These are phyloP conservation scores for Liolophura sinensis DNA, from an alignment of 1,140 invertebrate species.

Conservation along the genomic window DNA sequence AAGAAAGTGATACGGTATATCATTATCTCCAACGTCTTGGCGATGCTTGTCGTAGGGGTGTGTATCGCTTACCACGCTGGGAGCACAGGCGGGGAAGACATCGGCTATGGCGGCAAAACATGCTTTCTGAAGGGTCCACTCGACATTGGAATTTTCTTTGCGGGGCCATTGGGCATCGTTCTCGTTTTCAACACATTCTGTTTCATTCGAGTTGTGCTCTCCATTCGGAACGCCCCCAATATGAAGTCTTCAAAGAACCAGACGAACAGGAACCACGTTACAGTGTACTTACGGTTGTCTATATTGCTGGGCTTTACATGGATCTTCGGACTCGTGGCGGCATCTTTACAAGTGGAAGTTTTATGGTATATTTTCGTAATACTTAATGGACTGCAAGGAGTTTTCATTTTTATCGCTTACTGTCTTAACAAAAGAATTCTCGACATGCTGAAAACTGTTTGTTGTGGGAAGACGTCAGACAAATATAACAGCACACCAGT, in stretches of 20 bases:
- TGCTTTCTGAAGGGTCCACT: conserved; percentile 28
- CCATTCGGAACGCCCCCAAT: conserved; percentile 10
- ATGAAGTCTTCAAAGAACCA: conserved; percentile 7
- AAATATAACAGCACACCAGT: too few relatives aligned
- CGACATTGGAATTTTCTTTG: conserved; percentile 24
- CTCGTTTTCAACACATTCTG: conserved; percentile 25
- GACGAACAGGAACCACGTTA: conserved; percentile 20
- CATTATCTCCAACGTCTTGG: neutral
- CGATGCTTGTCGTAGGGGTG: too few relatives aligned
- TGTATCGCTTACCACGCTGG: too few relatives aligned
- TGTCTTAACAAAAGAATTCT: too few relatives aligned
- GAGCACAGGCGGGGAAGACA: conserved; percentile 6
- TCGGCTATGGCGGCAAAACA: conserved; percentile 27
- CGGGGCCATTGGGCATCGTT: conserved; percentile 26
- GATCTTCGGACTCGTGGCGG: conserved; percentile 31
- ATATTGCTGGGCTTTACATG: conserved; percentile 32
- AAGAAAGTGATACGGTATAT: neutral
- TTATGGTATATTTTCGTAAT: conserved; percentile 64
- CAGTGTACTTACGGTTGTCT: conserved; percentile 33
- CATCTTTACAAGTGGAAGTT: conserved; percentile 32
- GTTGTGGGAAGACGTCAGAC: too few relatives aligned
- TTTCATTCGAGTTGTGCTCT: conserved; percentile 29
- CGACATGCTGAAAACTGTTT: too few relatives aligned
- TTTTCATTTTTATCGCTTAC: conserved; percentile 66
- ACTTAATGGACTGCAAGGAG: conserved; percentile 65